phyloP scores from a whole-genome alignment of 2,888 invertebrate genomes.

The Hyppa rectilinea region DNA sequence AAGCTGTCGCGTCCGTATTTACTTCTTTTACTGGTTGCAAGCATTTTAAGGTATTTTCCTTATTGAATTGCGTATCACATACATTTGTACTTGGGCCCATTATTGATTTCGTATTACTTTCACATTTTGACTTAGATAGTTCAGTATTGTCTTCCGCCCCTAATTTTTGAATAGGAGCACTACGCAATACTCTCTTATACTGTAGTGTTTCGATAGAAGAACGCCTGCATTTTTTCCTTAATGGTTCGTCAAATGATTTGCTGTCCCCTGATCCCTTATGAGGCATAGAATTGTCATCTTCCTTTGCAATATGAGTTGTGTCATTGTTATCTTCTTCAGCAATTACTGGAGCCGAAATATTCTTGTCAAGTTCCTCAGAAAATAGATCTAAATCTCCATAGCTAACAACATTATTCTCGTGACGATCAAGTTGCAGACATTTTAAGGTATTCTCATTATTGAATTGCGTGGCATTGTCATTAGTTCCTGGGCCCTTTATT shows the following conservation, averaged over 20 bases:
- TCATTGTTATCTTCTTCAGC: slow-evolving; percentile 9
- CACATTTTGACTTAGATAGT: slow-evolving; percentile 10
- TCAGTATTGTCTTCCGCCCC: slow-evolving; percentile 41
- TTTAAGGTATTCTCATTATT: slow-evolving; percentile 1
- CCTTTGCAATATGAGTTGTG: neutral
- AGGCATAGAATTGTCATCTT: slow-evolving; percentile 5
- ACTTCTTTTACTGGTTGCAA: slow-evolving; percentile 16
- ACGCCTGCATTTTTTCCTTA: slow-evolving; percentile 67
- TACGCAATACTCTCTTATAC: slow-evolving; percentile 73
- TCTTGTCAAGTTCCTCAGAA: slow-evolving; percentile 42
- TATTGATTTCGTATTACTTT: slow-evolving; percentile 14
- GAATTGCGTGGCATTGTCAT: neutral
- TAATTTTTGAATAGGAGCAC: slow-evolving; percentile 58
- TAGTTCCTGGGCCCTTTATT: slow-evolving; percentile 1
- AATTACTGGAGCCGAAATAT: slow-evolving; percentile 9
- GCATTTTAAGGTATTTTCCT: neutral
- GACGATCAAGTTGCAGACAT: slow-evolving; percentile 3
- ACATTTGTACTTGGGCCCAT: slow-evolving; percentile 1
- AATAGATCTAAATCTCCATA: slow-evolving; percentile 74
- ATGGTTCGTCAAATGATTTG: slow-evolving; percentile 21
- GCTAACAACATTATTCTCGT: slow-evolving; percentile 44
- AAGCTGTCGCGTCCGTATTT: slow-evolving; percentile 7
- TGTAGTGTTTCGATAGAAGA: slow-evolving; percentile 60
- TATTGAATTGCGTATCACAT: slow-evolving; percentile 6
- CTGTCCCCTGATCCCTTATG: slow-evolving; percentile 3